Base-by-base conservation (phyloP, 2,113 vertebrate genomes). In the Gnathochromis pfefferi region DNA sequence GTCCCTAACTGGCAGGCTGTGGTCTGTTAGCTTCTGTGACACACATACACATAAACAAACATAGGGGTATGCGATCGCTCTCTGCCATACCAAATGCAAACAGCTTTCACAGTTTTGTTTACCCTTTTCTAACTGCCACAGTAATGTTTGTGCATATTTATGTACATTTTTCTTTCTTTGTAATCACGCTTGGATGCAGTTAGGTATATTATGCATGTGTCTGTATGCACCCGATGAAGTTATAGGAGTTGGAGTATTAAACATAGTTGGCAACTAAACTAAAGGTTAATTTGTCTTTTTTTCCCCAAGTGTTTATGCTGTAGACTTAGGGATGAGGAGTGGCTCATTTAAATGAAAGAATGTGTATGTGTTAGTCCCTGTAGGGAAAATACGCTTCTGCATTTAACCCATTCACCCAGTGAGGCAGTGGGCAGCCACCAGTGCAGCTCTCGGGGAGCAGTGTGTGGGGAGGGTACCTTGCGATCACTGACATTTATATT, bases 1-100 rank as follows among this genome's bases (percentile, higher is more conserved):
- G 31, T 23, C 23, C 12, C 42, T 26, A 63, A 83, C 53, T 11
- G 40, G 19, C 57, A 80, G 80, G 63, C 92, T 93, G 81, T 21
- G 80, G 89, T 88, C 86, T 75, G 89, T 87, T 92, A 85, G 87
- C 87, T 80, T 83, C 75, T 81, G 63, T 19, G 40, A 73, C 9
- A 75, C 58, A 75, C 79, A 79, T 35, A 75, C 47, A 31, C 35
- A 73, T 70, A 65, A 28, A 53, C 38, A 60, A 58, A 75, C 28
- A 68, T 16, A 58, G 13, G 17, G 28, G 14, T 70, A 40, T 4
- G 49, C 6, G 33, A 19, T 57, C 11, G 40, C 21, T 26, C 19
- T 47, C 47, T 23, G 78, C 45, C 42, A 40, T 60, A 47, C 47
- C 63, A 84, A 92, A 78, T 85, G 17, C 83, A 80, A 80, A 81